Base-by-base conservation (phyloP, 2,113 vertebrate genomes). In the Catharus minimus region DNA sequence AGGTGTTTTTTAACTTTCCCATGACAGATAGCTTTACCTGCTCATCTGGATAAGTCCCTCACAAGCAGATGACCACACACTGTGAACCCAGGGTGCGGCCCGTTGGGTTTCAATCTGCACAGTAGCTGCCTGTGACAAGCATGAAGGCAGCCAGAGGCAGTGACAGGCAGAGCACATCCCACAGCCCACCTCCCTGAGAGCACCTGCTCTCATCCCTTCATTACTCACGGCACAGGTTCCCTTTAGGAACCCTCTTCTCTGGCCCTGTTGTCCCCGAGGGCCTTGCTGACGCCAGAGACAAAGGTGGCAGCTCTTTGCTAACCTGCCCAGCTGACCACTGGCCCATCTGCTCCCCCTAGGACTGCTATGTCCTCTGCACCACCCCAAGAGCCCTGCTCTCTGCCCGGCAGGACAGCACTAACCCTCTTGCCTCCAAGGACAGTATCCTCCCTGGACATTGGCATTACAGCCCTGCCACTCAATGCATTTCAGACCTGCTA, bases 381-480 rank as follows among this genome's bases (percentile, higher is more conserved):
- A 33, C 11, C 12, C 2, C 0, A 1, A 68, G 47, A 56, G 26
- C 53, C 38, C 43, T 28, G 30, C 41, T 49, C 36, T 62, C 33
- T 56, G 39, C 39, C 49, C 10, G 0, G 47, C n/a, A 79, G 9
- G 38, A 84, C 13, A 50, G 52, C 65, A 58, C 11, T 6, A 41
- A 41, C 38, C 23, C 36, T 60, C 84, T 61, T 36, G n/a, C 15
- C 1, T 1, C 14, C 44, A 71, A 36, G 32, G 55, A 52, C 46
- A 61, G 13, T 11, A 26, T 61, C 30, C 53, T 55, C 2, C 1
- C 27, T 1, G 13, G 47, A 53, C 14, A 33, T 0, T 0, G 2
- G 23, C 5, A 0, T 26, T 11, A 55, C 28, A 75, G 36, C 20
- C 36, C 32, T n/a, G 39, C 10, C 50, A 47, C 56, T 32, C 0